Percentiles rank a stretch among this genome's conserved stretches.
phyloP scores from a whole-genome alignment of 37 sponge, comb jelly and placozoan genomes.

The Lycopodina hypogea region DNA sequence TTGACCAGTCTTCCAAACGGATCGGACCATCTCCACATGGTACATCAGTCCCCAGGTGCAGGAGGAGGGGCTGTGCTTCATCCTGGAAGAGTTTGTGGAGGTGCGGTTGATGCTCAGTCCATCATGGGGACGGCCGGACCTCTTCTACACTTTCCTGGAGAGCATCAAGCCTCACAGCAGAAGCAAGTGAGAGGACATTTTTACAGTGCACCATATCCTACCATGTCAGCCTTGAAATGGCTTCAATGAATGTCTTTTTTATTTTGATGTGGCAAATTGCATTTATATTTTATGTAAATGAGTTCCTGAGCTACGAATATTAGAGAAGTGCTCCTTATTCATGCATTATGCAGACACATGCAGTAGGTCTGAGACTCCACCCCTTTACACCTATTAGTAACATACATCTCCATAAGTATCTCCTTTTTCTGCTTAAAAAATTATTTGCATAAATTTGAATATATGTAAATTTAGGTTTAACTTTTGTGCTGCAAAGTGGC shows the following conservation, averaged over 20 bases:
- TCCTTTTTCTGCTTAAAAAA: too few relatives aligned
- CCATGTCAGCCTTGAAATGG: too few relatives aligned
- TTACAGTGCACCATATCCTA: background rate
- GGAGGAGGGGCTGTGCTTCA: slow-evolving; percentile 24
- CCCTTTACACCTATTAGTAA: background rate
- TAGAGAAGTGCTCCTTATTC: too few relatives aligned
- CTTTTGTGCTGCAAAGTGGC: slow-evolving; percentile 59
- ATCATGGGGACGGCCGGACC: slow-evolving; percentile 24
- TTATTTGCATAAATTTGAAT: too few relatives aligned
- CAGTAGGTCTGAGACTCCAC: background rate
- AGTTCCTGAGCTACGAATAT: background rate
- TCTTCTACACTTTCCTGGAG: slow-evolving; percentile 37
- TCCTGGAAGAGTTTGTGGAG: slow-evolving; percentile 28
- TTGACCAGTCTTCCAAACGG: slow-evolving; percentile 31
- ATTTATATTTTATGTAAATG: too few relatives aligned
- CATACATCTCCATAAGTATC: background rate
- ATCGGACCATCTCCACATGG: slow-evolving; percentile 1
- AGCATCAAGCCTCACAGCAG: slow-evolving; percentile 3
- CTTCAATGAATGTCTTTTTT: too few relatives aligned
- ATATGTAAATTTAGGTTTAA: background rate
- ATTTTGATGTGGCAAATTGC: too few relatives aligned
- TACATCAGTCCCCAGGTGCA: slow-evolving; percentile 10
- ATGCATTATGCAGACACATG: too few relatives aligned
- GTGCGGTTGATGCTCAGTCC: slow-evolving; percentile 56
- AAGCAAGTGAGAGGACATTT: slow-evolving; percentile 7